These are phyloP conservation scores for Dugesia japonica DNA, from an alignment of 2,888 invertebrate species.

Conservation along the genomic window DNA sequence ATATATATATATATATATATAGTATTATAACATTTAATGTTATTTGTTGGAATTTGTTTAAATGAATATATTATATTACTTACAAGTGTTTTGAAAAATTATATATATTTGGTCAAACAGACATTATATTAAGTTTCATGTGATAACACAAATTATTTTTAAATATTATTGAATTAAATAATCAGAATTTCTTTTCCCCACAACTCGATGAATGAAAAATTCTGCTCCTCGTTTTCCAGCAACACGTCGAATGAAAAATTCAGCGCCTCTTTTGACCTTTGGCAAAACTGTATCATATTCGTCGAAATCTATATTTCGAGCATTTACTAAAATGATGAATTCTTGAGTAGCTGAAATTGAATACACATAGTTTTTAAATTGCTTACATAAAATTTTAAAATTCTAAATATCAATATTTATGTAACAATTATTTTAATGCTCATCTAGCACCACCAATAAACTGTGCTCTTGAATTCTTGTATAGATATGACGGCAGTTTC, in stretches of 20 bases:
- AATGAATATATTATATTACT: too few species aligned
- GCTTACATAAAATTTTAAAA: too few species aligned
- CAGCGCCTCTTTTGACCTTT: background rate
- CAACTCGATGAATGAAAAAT: conserved; percentile 10
- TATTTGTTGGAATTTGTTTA: too few species aligned
- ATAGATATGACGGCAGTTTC: too few species aligned
- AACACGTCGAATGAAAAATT: background rate
- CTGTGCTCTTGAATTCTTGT: too few species aligned
- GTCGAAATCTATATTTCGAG: background rate
- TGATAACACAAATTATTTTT: background rate
- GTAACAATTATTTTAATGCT: too few species aligned
- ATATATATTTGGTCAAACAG: background rate
- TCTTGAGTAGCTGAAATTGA: background rate
- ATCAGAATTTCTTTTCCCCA: conserved; percentile 4
- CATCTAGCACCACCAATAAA: too few species aligned
- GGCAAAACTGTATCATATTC: background rate
- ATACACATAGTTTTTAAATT: too few species aligned
- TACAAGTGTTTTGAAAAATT: too few species aligned
- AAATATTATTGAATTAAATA: background rate
- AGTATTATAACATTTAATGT: too few species aligned
- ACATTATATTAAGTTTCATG: background rate
- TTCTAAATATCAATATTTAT: too few species aligned
- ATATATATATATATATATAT: too few species aligned
- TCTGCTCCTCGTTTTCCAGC: background rate
- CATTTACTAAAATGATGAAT: background rate